phyloP scores from a whole-genome alignment of 2,888 invertebrate genomes.

The Pristionchus mayeri region DNA sequence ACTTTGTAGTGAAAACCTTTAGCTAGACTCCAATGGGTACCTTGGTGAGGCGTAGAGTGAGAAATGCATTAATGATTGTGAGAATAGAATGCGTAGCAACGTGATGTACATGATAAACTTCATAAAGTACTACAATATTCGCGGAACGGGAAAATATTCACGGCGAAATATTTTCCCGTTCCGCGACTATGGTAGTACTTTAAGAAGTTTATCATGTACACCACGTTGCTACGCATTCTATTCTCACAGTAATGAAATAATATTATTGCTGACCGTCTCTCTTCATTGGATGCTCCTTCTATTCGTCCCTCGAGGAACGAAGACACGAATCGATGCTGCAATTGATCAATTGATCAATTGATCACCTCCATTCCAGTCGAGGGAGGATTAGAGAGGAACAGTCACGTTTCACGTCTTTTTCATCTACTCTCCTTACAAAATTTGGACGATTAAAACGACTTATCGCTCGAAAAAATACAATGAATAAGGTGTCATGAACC shows the following conservation, averaged over 20 bases:
- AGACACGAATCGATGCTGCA: constrained; percentile 1
- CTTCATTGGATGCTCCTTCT: constrained; percentile 27
- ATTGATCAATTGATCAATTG: too few species aligned
- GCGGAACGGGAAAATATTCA: too few species aligned
- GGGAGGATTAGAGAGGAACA: not conserved
- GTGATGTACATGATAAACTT: too few species aligned
- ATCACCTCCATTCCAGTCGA: not conserved
- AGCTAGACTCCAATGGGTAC: too few species aligned
- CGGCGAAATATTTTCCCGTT: not conserved
- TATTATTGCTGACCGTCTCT: not conserved
- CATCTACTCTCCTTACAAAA: not conserved
- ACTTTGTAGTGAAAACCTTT: too few species aligned
- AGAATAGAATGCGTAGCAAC: too few species aligned
- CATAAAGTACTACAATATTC: too few species aligned
- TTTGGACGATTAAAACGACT: not conserved
- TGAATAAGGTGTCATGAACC: too few species aligned
- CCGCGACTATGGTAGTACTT: too few species aligned
- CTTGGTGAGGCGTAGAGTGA: not conserved
- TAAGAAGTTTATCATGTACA: too few species aligned
- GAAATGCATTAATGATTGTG: not conserved
- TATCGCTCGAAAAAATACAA: not conserved
- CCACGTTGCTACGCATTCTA: too few species aligned
- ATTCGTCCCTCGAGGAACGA: not conserved
- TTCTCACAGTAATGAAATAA: not conserved
- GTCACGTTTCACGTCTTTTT: not conserved